Conservation (phyloP, 2,888 invertebrate genomes). For the Calameuta idolon region DNA sequence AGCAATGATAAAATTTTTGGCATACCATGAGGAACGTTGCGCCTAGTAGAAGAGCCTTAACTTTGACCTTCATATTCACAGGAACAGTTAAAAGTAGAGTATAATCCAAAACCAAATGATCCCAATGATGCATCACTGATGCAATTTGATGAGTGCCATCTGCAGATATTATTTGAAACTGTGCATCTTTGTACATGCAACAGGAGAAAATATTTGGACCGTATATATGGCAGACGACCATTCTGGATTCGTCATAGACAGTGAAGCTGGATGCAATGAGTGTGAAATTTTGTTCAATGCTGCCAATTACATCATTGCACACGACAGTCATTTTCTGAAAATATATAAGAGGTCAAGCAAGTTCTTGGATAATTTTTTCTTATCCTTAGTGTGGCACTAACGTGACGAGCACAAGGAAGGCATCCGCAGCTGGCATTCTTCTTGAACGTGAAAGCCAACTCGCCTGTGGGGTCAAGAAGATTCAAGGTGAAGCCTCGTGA, state of each 20-base stretch:
- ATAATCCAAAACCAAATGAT: slow-evolving; percentile 76
- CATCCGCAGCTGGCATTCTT: slow-evolving; percentile 52
- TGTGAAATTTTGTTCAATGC: slow-evolving; percentile 78
- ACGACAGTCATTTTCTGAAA: slow-evolving; percentile 50
- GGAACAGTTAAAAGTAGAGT: slow-evolving; percentile 83
- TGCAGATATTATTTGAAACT: slow-evolving; percentile 70
- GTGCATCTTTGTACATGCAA: slow-evolving; percentile 73
- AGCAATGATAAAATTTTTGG: slow-evolving; percentile 16
- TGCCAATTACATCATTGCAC: slow-evolving; percentile 74
- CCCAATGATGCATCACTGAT: slow-evolving; percentile 80
- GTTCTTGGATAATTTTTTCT: not conserved
- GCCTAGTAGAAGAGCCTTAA: slow-evolving; percentile 84
- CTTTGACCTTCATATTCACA: slow-evolving; percentile 76
- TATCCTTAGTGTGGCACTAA: slow-evolving; percentile 27
- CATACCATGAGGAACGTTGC: slow-evolving; percentile 86
- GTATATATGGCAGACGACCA: slow-evolving; percentile 77
- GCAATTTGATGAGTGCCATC: slow-evolving; percentile 76
- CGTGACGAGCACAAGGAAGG: slow-evolving; percentile 49
- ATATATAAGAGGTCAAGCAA: not conserved
- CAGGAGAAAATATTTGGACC: slow-evolving; percentile 78
- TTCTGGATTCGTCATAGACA: slow-evolving; percentile 75
- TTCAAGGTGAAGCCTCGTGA: slow-evolving; percentile 82
- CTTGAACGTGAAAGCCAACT: slow-evolving; percentile 81
- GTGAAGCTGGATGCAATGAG: slow-evolving; percentile 76
- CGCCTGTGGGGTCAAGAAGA: slow-evolving; percentile 84